These are phyloP conservation scores for Erythrocebus patas DNA, from an alignment of 2,113 vertebrate genomes.

Conservation along the genomic window DNA sequence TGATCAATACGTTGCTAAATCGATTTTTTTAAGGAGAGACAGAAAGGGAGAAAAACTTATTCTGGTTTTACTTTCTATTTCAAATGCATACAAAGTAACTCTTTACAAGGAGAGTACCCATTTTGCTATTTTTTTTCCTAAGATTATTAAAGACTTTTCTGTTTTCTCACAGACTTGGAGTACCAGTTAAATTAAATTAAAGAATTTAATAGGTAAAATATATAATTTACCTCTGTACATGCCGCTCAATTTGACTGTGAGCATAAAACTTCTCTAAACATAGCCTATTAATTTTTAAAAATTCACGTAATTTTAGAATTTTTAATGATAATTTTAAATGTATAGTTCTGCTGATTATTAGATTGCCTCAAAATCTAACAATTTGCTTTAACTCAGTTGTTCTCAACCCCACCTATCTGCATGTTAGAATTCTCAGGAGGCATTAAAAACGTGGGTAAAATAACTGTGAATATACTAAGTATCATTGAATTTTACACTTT, in stretches of 20 bases:
- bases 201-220: background rate
- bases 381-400: background rate
- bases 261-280: background rate
- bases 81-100: conserved; percentile 20
- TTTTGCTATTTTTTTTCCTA: background rate
- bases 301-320: background rate
- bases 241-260: background rate
- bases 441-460: background rate
- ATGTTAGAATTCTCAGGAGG: background rate
- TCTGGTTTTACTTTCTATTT: conserved; percentile 22
- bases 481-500: background rate
- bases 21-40: background rate
- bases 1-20: conserved; percentile 22
- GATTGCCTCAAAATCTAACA: background rate
- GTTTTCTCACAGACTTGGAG: background rate
- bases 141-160: conserved; percentile 14
- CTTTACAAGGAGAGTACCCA: background rate
- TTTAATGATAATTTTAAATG: background rate
- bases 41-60: background rate
- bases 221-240: background rate
- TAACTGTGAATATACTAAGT: background rate
- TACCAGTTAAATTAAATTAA: background rate
- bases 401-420: background rate
- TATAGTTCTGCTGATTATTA: background rate
- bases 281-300: background rate